Percentiles rank a stretch among this genome's conserved stretches.
These are phyloP conservation scores for Azorinus chamasolen DNA, from an alignment of 2,888 invertebrate species.

Conservation along the genomic window DNA sequence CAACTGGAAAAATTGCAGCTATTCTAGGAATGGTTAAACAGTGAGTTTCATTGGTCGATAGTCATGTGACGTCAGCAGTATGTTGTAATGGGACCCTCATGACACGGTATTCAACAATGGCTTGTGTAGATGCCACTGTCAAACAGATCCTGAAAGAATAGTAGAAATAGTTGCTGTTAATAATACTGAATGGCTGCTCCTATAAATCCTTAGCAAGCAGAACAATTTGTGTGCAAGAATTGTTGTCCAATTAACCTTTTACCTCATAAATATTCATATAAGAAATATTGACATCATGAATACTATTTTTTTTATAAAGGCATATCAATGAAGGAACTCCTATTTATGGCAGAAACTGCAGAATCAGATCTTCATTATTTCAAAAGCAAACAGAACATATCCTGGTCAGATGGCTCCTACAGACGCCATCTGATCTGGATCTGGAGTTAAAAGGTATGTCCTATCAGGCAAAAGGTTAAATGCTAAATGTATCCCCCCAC, in stretches of 20 bases:
- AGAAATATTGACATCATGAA: too few species aligned
- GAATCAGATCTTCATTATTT: too few species aligned
- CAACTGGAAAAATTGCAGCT: slow-evolving; percentile 2
- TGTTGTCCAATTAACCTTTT: too few species aligned
- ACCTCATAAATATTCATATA: neutral
- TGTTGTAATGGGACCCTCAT: neutral
- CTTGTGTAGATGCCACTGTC: slow-evolving; percentile 59
- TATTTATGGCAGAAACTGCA: too few species aligned
- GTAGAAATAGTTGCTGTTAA: slow-evolving; percentile 9
- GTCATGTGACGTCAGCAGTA: slow-evolving; percentile 9
- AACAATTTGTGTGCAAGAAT: neutral
- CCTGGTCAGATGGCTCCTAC: too few species aligned
- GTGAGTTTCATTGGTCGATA: slow-evolving; percentile 1
- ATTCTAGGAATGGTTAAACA: slow-evolving; percentile 28
- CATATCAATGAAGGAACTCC: too few species aligned
- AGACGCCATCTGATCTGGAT: too few species aligned
- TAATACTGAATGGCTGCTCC: too few species aligned
- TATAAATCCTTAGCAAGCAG: too few species aligned
- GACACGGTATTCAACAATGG: slow-evolving; percentile 12
- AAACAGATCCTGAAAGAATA: slow-evolving; percentile 58
- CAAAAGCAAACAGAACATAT: too few species aligned
- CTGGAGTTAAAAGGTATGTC: neutral
- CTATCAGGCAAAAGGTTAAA: neutral
- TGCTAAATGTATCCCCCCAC: too few species aligned
- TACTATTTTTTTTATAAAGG: neutral